These are phyloP conservation scores for Pemphigus obesinymphae DNA, from an alignment of 1,140 invertebrate species.

Conservation along the genomic window DNA sequence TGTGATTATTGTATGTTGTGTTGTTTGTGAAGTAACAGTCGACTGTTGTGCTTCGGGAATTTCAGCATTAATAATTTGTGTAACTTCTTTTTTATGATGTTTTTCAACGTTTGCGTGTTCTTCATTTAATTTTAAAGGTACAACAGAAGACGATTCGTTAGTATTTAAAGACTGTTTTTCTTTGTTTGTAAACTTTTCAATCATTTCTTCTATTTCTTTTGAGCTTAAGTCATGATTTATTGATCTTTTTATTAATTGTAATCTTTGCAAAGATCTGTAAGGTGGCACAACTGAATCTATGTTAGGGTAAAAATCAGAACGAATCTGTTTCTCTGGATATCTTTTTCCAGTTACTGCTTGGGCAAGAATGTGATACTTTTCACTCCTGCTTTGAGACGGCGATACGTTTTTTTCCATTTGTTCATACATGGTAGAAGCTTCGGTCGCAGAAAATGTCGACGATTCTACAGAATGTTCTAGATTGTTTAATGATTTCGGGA, in stretches of 20 bases:
- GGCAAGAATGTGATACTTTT: conserved; percentile 31
- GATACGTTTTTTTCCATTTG: neutral
- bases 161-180: neutral
- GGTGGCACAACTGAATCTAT: neutral
- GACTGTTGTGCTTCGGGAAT: neutral
- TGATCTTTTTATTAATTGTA: conserved; percentile 18
- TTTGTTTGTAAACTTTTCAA: conserved; percentile 12
- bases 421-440: neutral
- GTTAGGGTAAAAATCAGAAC: neutral
- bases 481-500: conserved; percentile 21
- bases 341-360: conserved; percentile 26
- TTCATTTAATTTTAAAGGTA: neutral
- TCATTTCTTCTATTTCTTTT: neutral
- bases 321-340: neutral
- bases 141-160: neutral
- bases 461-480: neutral
- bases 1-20: neutral
- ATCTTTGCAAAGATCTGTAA: neutral
- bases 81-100: neutral
- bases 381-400: conserved; percentile 2
- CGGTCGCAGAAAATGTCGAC: neutral
- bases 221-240: neutral
- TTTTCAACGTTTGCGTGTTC: neutral
- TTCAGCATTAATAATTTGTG: neutral
- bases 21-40: neutral